These are phyloP conservation scores for Scaptomyza pallida DNA, from an alignment of 1,140 invertebrate genomes.

Conservation along the genomic window DNA sequence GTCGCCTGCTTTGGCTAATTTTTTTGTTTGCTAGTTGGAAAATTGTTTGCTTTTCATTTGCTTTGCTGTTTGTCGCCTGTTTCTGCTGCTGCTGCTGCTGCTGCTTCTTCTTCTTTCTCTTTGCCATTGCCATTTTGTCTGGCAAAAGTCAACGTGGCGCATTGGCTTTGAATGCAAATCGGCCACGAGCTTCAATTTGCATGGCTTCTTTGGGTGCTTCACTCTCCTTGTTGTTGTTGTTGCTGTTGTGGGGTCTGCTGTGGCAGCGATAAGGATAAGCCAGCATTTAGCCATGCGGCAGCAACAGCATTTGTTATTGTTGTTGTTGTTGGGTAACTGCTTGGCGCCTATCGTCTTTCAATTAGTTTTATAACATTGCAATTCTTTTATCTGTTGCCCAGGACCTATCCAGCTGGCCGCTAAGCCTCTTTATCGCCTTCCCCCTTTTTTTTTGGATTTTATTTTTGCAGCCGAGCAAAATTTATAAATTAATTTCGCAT, in stretches of 20 bases:
- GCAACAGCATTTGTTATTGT: conserved; percentile 3
- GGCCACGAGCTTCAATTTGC: conserved; percentile 65
- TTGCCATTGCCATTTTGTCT: conserved; percentile 35
- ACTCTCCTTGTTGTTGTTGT: conserved; percentile 3
- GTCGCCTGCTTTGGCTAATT: conserved; percentile 37
- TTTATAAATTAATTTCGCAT: conserved; percentile 15
- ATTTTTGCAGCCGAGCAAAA: background rate
- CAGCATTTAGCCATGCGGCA: conserved; percentile 21
- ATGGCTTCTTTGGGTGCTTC: conserved; percentile 52
- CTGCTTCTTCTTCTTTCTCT: no score
- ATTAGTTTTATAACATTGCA: conserved; percentile 78
- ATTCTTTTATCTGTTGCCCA: conserved; percentile 43
- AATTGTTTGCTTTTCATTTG: conserved; percentile 51
- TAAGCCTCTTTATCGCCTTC: conserved; percentile 15
- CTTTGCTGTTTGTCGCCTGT: conserved; percentile 20
- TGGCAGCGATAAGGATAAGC: conserved; percentile 66
- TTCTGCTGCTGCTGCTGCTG: no score
- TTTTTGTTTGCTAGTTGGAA: conserved; percentile 43
- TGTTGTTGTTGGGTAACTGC: background rate
- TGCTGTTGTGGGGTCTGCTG: conserved; percentile 42
- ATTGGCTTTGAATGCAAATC: conserved; percentile 75
- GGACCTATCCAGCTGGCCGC: conserved; percentile 18
- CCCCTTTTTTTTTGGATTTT: conserved; percentile 4
- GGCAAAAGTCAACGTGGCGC: conserved; percentile 75
- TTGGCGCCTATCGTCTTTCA: conserved; percentile 73